Base-by-base conservation (phyloP, 2,888 invertebrate genomes). In the Panopea generosa region DNA sequence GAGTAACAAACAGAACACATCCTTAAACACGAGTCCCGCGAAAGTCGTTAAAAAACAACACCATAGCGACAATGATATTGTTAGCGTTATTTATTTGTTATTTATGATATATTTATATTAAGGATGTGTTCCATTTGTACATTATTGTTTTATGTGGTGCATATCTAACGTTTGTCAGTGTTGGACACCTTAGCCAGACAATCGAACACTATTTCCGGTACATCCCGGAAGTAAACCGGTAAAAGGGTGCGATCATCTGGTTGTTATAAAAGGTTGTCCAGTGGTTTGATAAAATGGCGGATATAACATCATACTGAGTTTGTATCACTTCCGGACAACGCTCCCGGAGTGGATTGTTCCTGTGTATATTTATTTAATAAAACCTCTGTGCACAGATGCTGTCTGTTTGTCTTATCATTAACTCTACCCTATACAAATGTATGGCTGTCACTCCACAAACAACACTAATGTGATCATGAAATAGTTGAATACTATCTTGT, bases 361-460 rank as follows among this genome's bases (percentile, higher is more conserved):
- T 72, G 77, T 81, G 81, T 81, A 81, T 77, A 81, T 77, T 81
- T 77, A 81, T 81, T 77, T 81, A 81, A 81, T 81, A 77, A 85
- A 85, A 82, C 85, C 85, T 85, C 85, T 85, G 85, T 85, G 84
- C 84, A 85, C 84, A 85, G 84, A 83, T 66, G n/a, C 43, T 11
- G 33, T 4, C 11, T 33, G 33, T 33, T 7, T 33, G 33, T 33
- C 11, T 7, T 33, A 33, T n/a, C n/a, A n/a, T n/a, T n/a, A n/a
- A n/a, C n/a, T n/a, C n/a, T n/a, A n/a, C n/a, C n/a, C n/a, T n/a
- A n/a, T n/a, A n/a, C n/a, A n/a, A n/a, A n/a, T n/a, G n/a, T n/a
- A n/a, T n/a, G n/a, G n/a, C n/a, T n/a, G n/a, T n/a, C n/a, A n/a
- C n/a, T n/a, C n/a, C n/a, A n/a, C n/a, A n/a, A n/a, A n/a, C n/a